Evolutionary conservation across 2,797 vertebrate species (phyloP).

Genomic region (Diglossa cyanea): DNA sequence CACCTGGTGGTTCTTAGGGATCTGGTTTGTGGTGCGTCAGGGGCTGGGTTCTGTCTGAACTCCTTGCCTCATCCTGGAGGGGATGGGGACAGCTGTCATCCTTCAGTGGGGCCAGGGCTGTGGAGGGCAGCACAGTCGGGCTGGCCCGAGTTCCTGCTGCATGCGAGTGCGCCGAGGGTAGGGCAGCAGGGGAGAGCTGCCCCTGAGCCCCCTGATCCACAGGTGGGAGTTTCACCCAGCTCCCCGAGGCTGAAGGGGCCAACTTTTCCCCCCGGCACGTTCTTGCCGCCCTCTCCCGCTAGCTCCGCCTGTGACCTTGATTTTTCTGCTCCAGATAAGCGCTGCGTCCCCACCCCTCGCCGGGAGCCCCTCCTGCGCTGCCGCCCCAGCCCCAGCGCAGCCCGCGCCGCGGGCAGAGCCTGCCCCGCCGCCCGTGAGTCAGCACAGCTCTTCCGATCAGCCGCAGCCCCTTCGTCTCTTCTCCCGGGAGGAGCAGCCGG

Average conservation of each 20-base stretch:
- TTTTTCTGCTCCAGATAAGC: conserved; percentile 35
- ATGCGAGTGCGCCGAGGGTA: accelerated
- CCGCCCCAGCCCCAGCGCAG: not conserved
- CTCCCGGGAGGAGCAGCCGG: not conserved
- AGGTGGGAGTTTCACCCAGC: not conserved
- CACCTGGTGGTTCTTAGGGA: accelerated
- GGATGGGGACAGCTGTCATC: not conserved
- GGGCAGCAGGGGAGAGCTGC: not conserved
- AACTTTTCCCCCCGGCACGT: accelerated
- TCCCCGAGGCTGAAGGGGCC: accelerated
- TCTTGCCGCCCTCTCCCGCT: accelerated
- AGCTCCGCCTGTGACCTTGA: conserved; percentile 53
- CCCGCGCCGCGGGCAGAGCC: not conserved
- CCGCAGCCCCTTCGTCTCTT: not conserved
- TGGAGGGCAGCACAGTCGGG: not conserved
- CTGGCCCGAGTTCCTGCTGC: not conserved
- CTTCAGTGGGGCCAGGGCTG: not conserved
- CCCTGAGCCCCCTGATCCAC: not conserved
- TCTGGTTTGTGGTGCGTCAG: accelerated
- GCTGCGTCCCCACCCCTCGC: conserved; percentile 33
- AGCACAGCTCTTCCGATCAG: conserved; percentile 67
- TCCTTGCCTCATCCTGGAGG: accelerated
- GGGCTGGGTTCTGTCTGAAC: not conserved
- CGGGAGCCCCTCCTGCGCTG: not conserved
- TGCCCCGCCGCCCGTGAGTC: conserved; percentile 71